phyloP scores from a whole-genome alignment of 2,888 invertebrate genomes.

The Mylabris sibirica region DNA sequence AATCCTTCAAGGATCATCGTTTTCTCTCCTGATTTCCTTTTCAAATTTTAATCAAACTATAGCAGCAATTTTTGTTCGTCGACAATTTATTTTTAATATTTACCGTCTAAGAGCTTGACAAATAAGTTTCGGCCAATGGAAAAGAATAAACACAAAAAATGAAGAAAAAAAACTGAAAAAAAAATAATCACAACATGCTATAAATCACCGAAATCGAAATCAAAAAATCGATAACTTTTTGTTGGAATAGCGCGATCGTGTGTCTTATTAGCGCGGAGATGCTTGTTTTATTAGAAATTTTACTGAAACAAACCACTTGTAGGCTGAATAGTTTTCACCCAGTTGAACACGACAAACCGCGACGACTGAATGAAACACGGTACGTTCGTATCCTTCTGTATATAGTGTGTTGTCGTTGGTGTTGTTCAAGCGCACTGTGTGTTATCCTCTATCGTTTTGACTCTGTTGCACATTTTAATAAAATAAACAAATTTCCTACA shows the following conservation, averaged over 20 bases:
- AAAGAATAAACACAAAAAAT: not conserved
- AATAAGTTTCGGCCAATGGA: not conserved
- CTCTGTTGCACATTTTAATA: conserved; percentile 23
- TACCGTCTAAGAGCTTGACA: not conserved
- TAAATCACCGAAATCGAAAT: not conserved
- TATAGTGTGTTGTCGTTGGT: conserved; percentile 23
- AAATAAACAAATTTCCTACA: not conserved
- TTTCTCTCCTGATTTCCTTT: too few relatives aligned
- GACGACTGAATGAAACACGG: conserved; percentile 39
- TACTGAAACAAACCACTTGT: conserved; percentile 34
- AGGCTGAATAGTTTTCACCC: conserved; percentile 16
- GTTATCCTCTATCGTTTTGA: conserved; percentile 9
- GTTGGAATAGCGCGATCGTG: not conserved
- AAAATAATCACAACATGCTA: not conserved
- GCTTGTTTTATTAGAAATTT: not conserved
- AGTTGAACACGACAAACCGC: conserved; percentile 38
- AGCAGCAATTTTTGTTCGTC: not conserved
- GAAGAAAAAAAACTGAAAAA: not conserved
- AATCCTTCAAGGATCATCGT: conserved; percentile 2
- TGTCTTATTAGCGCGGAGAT: not conserved
- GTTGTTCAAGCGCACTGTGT: conserved; percentile 36
- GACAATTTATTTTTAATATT: not conserved
- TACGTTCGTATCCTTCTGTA: conserved; percentile 32
- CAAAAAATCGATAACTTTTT: not conserved
- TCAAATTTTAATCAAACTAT: not conserved